Evolutionary conservation across 2,113 vertebrate genomes (phyloP).

Genomic region (Rutilus rutilus): DNA sequence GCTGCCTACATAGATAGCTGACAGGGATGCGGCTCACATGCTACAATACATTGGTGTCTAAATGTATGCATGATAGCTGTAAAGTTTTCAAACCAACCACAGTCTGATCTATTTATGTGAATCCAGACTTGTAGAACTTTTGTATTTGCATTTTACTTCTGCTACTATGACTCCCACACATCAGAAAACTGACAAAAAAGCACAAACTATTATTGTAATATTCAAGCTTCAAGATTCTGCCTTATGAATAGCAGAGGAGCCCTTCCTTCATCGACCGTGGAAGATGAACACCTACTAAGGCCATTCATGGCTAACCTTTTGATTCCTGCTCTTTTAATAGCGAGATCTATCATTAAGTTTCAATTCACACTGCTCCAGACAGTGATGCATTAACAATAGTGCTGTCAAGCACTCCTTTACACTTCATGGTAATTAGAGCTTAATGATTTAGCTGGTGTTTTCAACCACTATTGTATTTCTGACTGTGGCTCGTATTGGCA

Average conservation of each 20-base stretch:
- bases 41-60: neutral
- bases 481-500: neutral
- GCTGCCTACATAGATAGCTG: neutral
- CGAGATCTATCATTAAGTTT: constrained; percentile 27
- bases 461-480: constrained; percentile 29
- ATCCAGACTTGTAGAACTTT: constrained; percentile 16
- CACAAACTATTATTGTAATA: constrained; percentile 28
- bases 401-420: constrained; percentile 27
- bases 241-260: constrained; percentile 1
- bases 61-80: neutral
- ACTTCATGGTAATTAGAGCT: constrained; percentile 37
- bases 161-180: constrained; percentile 14
- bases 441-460: constrained; percentile 37
- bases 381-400: constrained; percentile 25
- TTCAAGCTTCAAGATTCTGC: neutral
- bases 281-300: constrained; percentile 21
- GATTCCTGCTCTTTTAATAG: constrained; percentile 25
- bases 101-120: constrained; percentile 11
- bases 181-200: constrained; percentile 27
- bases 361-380: constrained; percentile 13
- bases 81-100: neutral
- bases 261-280: neutral
- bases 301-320: constrained; percentile 23
- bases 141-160: constrained; percentile 26
- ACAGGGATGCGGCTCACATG: neutral